These are phyloP conservation scores for Tricholauxania praeusta DNA, from an alignment of 2,888 invertebrate species.

Conservation along the genomic window DNA sequence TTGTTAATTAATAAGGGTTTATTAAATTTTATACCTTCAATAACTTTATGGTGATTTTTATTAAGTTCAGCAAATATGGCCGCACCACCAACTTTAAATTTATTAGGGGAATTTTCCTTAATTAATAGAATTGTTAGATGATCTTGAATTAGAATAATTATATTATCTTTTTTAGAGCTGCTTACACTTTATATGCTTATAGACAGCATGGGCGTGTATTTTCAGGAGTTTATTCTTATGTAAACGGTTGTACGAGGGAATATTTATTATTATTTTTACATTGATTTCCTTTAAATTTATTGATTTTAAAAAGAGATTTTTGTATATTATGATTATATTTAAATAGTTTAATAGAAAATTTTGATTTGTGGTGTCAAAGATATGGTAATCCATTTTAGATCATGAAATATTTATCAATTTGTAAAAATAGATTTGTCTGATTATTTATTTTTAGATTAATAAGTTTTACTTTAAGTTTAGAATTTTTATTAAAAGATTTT, in stretches of 20 bases:
- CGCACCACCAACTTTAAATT: conserved; percentile 77
- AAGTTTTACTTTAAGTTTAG: conserved; percentile 64
- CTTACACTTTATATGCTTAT: conserved; percentile 76
- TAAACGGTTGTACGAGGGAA: conserved; percentile 70
- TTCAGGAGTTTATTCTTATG: conserved; percentile 70
- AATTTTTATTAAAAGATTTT: conserved; percentile 69
- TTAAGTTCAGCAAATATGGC: conserved; percentile 75
- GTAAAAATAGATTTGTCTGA: conserved; percentile 70
- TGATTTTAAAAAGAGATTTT: conserved; percentile 72
- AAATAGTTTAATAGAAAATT: conserved; percentile 78
- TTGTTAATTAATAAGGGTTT: conserved; percentile 75
- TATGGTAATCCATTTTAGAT: conserved; percentile 71
- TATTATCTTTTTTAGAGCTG: conserved; percentile 76
- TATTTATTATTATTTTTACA: conserved; percentile 74
- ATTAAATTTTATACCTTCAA: conserved; percentile 72
- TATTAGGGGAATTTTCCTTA: conserved; percentile 76
- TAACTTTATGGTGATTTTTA: conserved; percentile 77
- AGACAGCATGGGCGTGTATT: conserved; percentile 73
- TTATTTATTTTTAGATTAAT: conserved; percentile 69
- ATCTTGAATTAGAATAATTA: conserved; percentile 69
- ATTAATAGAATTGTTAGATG: conserved; percentile 73
- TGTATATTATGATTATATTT: conserved; percentile 71
- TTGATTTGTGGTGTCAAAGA: conserved; percentile 77
- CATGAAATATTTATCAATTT: conserved; percentile 70
- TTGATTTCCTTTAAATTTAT: conserved; percentile 75